Evolutionary conservation across 2,113 vertebrate species (phyloP).

Genomic region (Meles meles): DNA sequence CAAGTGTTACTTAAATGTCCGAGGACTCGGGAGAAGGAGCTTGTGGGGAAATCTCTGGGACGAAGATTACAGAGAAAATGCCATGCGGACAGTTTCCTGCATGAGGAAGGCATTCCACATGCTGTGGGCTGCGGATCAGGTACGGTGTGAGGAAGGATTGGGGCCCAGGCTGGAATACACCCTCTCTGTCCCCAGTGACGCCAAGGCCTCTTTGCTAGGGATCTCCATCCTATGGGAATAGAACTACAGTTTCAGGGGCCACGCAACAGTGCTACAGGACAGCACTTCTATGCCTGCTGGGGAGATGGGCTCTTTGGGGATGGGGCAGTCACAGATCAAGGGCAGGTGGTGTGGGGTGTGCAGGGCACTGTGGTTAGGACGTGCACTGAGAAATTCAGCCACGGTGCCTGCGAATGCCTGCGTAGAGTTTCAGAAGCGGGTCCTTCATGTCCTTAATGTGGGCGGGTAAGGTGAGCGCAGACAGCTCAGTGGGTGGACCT

Average conservation of each 20-base stretch:
- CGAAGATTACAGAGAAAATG: not conserved
- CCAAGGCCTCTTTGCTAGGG: not conserved
- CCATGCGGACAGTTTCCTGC: not conserved
- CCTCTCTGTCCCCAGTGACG: not conserved
- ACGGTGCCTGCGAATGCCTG: too few species aligned
- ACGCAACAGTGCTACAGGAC: not conserved
- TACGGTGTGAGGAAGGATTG: not conserved
- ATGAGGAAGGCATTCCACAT: too few species aligned
- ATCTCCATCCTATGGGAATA: fast-evolving
- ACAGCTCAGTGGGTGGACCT: not conserved
- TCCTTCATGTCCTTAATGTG: not conserved
- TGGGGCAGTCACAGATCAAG: not conserved
- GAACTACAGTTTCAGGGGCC: too few species aligned
- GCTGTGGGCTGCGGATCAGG: fast-evolving
- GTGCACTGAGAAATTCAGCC: not conserved
- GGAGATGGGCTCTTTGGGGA: not conserved
- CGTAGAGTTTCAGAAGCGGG: not conserved
- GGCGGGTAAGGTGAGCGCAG: too few species aligned
- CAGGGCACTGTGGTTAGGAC: not conserved
- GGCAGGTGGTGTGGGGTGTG: not conserved
- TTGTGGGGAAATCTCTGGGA: not conserved
- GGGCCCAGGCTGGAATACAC: too few species aligned
- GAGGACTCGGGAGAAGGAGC: not conserved
- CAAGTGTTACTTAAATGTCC: not conserved
- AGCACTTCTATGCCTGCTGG: not conserved